A percentile compares a stretch with the other conserved stretches of the same genome.
phyloP scores from a whole-genome alignment of 2,888 invertebrate genomes.

The Mesodorylaimus sp. region DNA sequence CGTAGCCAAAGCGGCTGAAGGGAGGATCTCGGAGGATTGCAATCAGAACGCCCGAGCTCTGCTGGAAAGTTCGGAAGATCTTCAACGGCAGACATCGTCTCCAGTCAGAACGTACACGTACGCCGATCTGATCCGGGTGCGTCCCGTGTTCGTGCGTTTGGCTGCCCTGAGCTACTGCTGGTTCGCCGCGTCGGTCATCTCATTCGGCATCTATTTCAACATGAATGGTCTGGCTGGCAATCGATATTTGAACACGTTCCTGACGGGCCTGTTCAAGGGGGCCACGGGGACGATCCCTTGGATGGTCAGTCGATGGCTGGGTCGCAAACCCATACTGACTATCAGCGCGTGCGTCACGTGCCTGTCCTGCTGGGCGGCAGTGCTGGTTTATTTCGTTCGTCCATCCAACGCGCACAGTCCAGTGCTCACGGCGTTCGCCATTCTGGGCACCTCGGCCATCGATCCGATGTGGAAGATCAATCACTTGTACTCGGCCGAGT shows the following conservation, averaged over 20 bases:
- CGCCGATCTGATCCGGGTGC: slow-evolving; percentile 3
- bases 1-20: background rate
- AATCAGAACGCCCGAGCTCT: no score
- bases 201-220: slow-evolving; percentile 10
- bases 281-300: slow-evolving; percentile 10
- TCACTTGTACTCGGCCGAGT: slow-evolving; percentile 10
- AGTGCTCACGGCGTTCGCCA: slow-evolving; percentile 1
- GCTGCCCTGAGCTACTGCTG: slow-evolving; percentile 9
- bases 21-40: no score
- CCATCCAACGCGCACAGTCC: background rate
- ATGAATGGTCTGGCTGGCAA: slow-evolving; percentile 9
- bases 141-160: background rate
- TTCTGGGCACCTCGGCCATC: slow-evolving; percentile 8
- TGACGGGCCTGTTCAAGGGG: slow-evolving; percentile 11
- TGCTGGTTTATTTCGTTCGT: background rate
- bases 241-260: slow-evolving; percentile 6
- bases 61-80: no score
- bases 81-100: no score
- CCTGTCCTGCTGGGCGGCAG: slow-evolving; percentile 7
- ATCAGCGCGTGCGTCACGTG: background rate
- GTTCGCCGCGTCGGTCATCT: slow-evolving; percentile 10
- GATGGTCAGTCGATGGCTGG: slow-evolving; percentile 1
- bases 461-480: slow-evolving; percentile 13
- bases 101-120: slow-evolving; percentile 2
- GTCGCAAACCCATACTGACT: slow-evolving; percentile 6